Percentiles rank a stretch among this genome's conserved stretches.
These are phyloP conservation scores for Microctenopoma stevenorrisi DNA, from an alignment of 2,797 vertebrate species.

Conservation along the genomic window DNA sequence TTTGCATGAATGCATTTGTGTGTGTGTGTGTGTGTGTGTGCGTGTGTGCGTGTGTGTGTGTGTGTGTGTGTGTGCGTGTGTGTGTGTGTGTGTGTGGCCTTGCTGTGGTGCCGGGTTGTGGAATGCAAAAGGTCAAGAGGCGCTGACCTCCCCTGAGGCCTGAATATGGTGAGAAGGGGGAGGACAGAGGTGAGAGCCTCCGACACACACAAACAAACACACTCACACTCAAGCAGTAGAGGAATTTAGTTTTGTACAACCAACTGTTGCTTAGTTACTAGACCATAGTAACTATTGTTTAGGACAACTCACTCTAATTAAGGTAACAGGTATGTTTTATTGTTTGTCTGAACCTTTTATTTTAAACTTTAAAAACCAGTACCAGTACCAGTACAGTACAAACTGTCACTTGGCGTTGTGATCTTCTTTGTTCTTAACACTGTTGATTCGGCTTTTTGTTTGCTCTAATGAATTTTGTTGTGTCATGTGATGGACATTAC, in stretches of 20 bases:
- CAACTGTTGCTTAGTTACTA: not conserved
- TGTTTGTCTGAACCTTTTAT: not conserved
- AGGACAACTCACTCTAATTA: not conserved
- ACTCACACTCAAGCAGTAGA: conserved; percentile 6
- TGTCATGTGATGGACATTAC: not conserved
- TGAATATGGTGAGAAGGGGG: conserved; percentile 65
- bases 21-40: conserved; percentile 41
- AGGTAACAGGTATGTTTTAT: not conserved
- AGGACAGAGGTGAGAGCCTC: conserved; percentile 45
- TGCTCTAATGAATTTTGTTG: not conserved
- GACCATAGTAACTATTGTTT: not conserved
- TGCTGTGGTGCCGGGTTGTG: conserved; percentile 62
- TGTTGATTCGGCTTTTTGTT: not conserved
- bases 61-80: conserved; percentile 60
- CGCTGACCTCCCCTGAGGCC: conserved; percentile 77
- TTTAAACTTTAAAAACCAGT: not conserved
- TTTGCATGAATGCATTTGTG: not conserved
- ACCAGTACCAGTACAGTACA: not conserved
- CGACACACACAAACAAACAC: conserved; percentile 35
- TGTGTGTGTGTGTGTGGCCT: conserved; percentile 63
- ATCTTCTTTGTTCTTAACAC: not conserved
- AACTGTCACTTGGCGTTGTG: no score
- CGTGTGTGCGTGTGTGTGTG: conserved; percentile 55
- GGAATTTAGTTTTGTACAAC: not conserved
- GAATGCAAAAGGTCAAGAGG: conserved; percentile 83